Base-by-base conservation (phyloP, 2,888 invertebrate genomes). In the Apodemia duryi region DNA sequence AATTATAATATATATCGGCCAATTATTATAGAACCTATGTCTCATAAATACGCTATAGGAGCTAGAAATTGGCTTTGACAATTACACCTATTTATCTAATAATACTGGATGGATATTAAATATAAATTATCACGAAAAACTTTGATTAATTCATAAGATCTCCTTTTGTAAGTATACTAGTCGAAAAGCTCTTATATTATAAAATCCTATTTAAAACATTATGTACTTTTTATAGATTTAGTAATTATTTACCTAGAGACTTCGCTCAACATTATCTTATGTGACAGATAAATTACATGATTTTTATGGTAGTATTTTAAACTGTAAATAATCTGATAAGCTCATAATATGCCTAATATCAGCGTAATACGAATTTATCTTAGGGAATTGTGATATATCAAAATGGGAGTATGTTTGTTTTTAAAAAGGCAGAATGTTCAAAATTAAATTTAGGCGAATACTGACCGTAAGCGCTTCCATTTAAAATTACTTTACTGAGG, bases 41-140 rank as follows among this genome's bases (percentile, higher is more conserved):
- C 82, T 83, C 71, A 74, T 82, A 82, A 82, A 79, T 71, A 78
- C 75, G 74, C 82, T 84, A 85, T 83, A 86, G 83, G 83, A 86
- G 80, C 84, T 87, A 87, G 77, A 84, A 78, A 82, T 85, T 82
- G 83, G 80, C 77, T 72, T 77, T 72, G 71, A 78, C 81, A 81
- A 81, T 84, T 84, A 87, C 71, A 86, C 80, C 83, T 88, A 88
- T 85, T 83, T 80, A 83, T 88, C 88, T 90, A 90, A 89, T 88
- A 88, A 91, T 90, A 91, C 88, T 91, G 91, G 90, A 91, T 89
- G 89, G 88, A 90, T 80, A 88, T 86, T 88, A 85, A 84, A 84
- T 87, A 80, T 82, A 85, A 88, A 85, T 83, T 85, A 85, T 86
- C 81, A 86, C 86, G 85, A 86, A 85, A 83, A 88, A 84, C 86